Evolutionary conservation across 2,888 invertebrate genomes (phyloP), one percentile per base, ranked within the genome.

Genomic region (Lasioglossum pauxillum): DNA sequence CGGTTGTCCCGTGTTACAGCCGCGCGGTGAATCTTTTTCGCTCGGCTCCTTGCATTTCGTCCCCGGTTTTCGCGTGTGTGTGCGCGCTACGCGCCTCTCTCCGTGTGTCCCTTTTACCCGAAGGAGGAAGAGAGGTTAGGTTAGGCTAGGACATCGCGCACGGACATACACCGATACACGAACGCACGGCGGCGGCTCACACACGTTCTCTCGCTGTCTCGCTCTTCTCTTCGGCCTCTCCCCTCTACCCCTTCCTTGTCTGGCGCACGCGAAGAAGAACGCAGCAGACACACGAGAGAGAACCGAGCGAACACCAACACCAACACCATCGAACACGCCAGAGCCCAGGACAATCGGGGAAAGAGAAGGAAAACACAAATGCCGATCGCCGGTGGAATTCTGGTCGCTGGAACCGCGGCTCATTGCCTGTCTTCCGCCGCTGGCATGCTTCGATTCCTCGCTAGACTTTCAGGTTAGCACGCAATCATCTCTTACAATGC

Each of bases 401-500:
- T 92, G 88, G 92, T 91, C 85, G 92, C 92, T 91, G 93, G 91
- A 93, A 94, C 91, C 90, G 91, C 93, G 92, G 90, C 93, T 87
- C 92, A 92, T 89, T 92, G 92, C 91, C 91, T 92, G 84, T 92
- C 93, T 88, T 91, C 93, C 89, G 91, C 94, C 90, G 92, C 94
- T 92, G 93, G 94, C 90, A 94, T 94, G 95, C 92, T 94, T 90
- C 92, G 95, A 94, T 96, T 96, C 95, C 96, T 96, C 95, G 96
- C 96, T 94, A 96, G 96, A 95, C 96, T 96, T 95, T 96, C 96
- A 96, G 96, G 96, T 96, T 95, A 96, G 96, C 95, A 94, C 92
- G 92, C 83, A 89, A 84, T 83, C 77, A 82, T 79, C 86, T 86
- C 78, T 84, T 85, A 76, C 74, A 74, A 74, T 80, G 57, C 53